Percentiles rank a stretch among this genome's conserved stretches.
These are phyloP conservation scores for Montipora sp. DNA, from an alignment of 64 coral and sea anemone genomes.

Conservation along the genomic window DNA sequence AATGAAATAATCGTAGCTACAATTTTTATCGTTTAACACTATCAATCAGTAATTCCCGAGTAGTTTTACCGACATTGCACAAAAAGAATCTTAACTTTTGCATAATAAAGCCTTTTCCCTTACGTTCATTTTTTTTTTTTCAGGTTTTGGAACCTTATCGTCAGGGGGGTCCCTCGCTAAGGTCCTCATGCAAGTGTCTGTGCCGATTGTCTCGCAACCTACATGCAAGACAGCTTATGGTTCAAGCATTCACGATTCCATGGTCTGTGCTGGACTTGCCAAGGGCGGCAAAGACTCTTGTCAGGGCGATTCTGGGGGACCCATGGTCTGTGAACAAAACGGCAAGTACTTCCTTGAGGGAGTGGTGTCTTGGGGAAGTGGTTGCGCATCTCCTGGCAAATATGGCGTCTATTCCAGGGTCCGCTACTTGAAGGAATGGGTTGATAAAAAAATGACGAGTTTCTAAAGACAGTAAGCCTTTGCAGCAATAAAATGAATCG, in stretches of 20 bases:
- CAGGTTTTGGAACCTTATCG: conserved; percentile 51
- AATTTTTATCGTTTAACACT: too few relatives aligned
- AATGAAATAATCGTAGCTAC: too few relatives aligned
- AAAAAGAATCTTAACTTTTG: too few relatives aligned
- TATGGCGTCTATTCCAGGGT: conserved; percentile 61
- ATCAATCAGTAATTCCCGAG: too few relatives aligned
- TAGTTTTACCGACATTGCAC: too few relatives aligned
- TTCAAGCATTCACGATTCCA: conserved; percentile 45
- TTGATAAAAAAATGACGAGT: too few relatives aligned
- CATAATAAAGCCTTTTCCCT: too few relatives aligned
- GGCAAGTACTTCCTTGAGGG: conserved; percentile 55
- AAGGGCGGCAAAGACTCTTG: conserved; percentile 51
- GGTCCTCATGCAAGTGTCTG: conserved; percentile 39
- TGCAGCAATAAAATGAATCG: too few relatives aligned
- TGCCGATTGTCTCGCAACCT: conserved; percentile 25
- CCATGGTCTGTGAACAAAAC: conserved; percentile 41
- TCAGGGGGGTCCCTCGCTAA: not conserved
- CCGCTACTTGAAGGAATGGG: conserved; percentile 10
- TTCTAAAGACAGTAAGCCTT: too few relatives aligned
- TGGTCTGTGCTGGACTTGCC: conserved; percentile 50
- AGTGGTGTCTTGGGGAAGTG: conserved; percentile 61
- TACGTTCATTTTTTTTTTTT: not conserved
- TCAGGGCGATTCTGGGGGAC: conserved; percentile 56
- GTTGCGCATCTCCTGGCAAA: conserved; percentile 35
- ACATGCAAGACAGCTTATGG: conserved; percentile 6